These are phyloP conservation scores for Sinocyclocheilus grahami DNA, from an alignment of 2,113 vertebrate species.

Conservation along the genomic window DNA sequence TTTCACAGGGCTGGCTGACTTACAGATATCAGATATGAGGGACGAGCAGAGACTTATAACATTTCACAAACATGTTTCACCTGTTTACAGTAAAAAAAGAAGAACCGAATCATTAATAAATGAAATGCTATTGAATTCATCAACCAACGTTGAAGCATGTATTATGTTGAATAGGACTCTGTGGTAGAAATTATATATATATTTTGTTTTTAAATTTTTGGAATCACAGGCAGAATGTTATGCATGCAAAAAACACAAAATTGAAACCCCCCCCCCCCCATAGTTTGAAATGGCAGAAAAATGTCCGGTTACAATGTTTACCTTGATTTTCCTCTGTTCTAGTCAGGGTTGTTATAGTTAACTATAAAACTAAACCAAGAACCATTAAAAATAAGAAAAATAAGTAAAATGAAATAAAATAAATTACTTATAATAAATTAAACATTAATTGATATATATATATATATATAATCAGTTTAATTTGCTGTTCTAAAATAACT, in stretches of 20 bases:
- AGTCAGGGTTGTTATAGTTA: too few relatives aligned
- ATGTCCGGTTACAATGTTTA: too few relatives aligned
- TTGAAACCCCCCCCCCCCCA: too few relatives aligned
- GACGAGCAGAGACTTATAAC: not conserved
- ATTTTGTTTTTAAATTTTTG: not conserved
- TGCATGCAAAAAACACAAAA: not conserved
- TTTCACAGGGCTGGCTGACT: constrained; percentile 5
- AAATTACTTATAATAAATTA: too few relatives aligned
- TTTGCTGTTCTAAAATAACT: too few relatives aligned
- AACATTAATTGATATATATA: too few relatives aligned
- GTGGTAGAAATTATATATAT: not conserved
- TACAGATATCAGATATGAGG: not conserved
- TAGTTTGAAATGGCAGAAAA: too few relatives aligned
- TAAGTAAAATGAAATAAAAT: too few relatives aligned
- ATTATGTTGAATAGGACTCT: not conserved
- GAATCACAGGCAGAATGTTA: not conserved
- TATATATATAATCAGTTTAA: too few relatives aligned
- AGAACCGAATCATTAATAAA: not conserved
- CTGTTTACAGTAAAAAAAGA: not conserved
- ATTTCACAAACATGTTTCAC: not conserved
- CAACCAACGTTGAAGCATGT: not conserved
- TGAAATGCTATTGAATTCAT: not conserved
- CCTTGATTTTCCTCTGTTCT: too few relatives aligned
- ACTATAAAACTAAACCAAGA: too few relatives aligned
- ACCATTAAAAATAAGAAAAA: too few relatives aligned